Evolutionary conservation across 1,140 invertebrate genomes (phyloP).

Genomic region (Papilio dardanus): DNA sequence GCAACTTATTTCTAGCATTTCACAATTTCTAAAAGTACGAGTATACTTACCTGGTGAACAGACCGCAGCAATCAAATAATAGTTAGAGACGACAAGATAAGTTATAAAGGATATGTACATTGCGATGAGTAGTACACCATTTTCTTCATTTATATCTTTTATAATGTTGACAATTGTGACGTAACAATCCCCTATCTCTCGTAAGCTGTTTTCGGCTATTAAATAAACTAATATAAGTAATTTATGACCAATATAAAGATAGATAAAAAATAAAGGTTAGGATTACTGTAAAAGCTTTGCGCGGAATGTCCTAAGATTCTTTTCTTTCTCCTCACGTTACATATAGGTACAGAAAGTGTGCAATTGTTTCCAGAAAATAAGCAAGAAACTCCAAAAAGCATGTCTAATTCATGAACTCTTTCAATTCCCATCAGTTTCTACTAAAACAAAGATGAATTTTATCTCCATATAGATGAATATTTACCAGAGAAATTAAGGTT

Average conservation of each 20-base stretch:
- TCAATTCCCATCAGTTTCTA: too few species aligned
- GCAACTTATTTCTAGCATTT: too few species aligned
- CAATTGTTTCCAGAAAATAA: too few species aligned
- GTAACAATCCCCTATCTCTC: conserved; percentile 14
- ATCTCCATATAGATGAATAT: neutral
- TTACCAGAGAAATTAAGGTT: conserved; percentile 1
- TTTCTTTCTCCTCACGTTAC: too few species aligned
- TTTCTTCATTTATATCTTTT: neutral
- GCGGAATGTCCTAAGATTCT: too few species aligned
- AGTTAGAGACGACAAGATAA: conserved; percentile 15
- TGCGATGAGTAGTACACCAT: neutral
- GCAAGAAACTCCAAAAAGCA: neutral
- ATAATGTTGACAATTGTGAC: conserved; percentile 20
- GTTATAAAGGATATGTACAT: neutral
- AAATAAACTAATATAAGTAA: neutral
- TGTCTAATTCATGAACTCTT: too few species aligned
- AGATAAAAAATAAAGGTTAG: too few species aligned
- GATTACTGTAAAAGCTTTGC: too few species aligned
- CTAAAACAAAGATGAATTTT: neutral
- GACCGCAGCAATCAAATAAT: neutral
- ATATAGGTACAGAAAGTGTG: too few species aligned
- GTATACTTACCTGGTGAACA: conserved; percentile 27
- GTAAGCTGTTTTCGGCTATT: conserved; percentile 9
- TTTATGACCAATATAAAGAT: neutral
- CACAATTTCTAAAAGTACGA: too few species aligned